Evolutionary conservation across 1,140 invertebrate genomes (phyloP).

Genomic region (Odontomachus brunneus): DNA sequence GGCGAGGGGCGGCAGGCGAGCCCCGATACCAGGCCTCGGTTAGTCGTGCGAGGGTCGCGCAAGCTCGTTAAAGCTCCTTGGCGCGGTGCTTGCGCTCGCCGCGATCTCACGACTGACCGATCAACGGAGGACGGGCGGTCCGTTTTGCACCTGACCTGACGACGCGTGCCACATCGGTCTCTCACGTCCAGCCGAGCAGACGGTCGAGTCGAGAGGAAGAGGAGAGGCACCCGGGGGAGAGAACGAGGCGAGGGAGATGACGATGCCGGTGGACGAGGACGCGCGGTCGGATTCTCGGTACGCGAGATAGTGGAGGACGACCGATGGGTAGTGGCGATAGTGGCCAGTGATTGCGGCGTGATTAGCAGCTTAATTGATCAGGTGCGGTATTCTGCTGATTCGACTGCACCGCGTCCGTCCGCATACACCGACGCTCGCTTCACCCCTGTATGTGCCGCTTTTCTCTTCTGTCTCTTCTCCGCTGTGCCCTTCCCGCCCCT

Average conservation of each 20-base stretch:
- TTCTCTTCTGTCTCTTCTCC: not conserved
- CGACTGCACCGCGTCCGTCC: slow-evolving; percentile 27
- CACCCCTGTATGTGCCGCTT: not conserved
- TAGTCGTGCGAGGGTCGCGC: slow-evolving; percentile 73
- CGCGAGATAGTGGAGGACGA: slow-evolving; percentile 65
- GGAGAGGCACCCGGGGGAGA: not conserved
- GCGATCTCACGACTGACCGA: slow-evolving; percentile 42
- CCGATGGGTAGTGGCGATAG: slow-evolving; percentile 46
- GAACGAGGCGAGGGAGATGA: slow-evolving; percentile 27
- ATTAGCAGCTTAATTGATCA: slow-evolving; percentile 75
- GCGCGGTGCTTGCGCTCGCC: not conserved
- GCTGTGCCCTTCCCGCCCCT: not conserved
- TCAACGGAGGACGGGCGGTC: slow-evolving; percentile 33
- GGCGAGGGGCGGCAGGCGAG: slow-evolving; percentile 55
- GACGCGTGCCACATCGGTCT: not conserved
- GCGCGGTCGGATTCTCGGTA: slow-evolving; percentile 45
- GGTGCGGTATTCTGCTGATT: slow-evolving; percentile 66
- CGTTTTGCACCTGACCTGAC: slow-evolving; percentile 32
- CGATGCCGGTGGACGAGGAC: slow-evolving; percentile 21
- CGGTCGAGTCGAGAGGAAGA: slow-evolving; percentile 7
- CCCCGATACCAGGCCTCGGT: slow-evolving; percentile 71
- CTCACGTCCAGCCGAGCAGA: not conserved
- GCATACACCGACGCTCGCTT: not conserved
- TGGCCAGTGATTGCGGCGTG: slow-evolving; percentile 62
- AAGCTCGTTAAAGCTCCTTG: slow-evolving; percentile 56